Evolutionary conservation across 53 echinoderm and acorn worm genomes (phyloP), one percentile per base, ranked within the genome.

Genomic region (Actinopyga echinites): DNA sequence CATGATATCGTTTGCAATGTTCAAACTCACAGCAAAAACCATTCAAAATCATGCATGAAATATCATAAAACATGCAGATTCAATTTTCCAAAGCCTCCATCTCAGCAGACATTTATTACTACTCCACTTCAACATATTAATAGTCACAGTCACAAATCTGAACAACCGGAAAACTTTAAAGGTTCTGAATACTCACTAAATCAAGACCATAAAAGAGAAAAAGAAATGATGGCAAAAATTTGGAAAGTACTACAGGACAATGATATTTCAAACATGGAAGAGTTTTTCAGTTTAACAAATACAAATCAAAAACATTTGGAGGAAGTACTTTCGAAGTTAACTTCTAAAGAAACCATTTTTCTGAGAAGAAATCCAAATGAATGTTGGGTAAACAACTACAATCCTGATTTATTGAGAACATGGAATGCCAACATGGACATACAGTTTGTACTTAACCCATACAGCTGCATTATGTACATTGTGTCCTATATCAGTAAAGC

Each of bases 371-470:
- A 85, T 13, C 71, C 62, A 11, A 45, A 69, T 57, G 92, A 88
- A 58, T 74, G 57, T 33, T 89, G 89, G 92, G 81, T 89, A 2
- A 92, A 89, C 86, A 57, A 81, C 8, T 92, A 85, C 33, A 92
- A 92, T 85, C 89, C 89, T 38, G 30, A 75, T 28, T 85, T 87
- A 6, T 17, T 87, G 20, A 30, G 87, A 37, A 63, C 71, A 11
- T 88, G 91, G 91, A 91, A 92, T 83, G 92, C 85, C 0, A 86
- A 92, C 29, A 92, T 89, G 83, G 86, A 92, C 60, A 69, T 92
- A 37, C 89, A 92, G 44, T 89, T 42, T 65, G 79, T 89, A 2
- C 30, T 83, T 20, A 87, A 92, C 71, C 71, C 74, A 7, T 89
- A 86, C 56, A 71, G 82, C 6, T 89, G 89, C 71, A 74, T 86